Conservation (phyloP, 1,140 invertebrate genomes). For the Nasonia vitripennis region DNA sequence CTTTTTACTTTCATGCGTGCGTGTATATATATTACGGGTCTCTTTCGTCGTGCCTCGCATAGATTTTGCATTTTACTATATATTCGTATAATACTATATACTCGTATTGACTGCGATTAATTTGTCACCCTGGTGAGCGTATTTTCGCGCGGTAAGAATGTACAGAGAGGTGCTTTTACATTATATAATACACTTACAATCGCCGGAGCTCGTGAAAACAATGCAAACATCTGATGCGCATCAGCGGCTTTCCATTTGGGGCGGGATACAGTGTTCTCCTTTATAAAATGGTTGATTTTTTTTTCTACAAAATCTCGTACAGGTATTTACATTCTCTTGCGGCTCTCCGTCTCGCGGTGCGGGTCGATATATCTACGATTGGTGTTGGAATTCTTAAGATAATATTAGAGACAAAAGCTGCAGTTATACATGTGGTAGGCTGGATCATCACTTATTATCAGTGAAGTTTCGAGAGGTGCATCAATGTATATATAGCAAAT, state of each 20-base stretch:
- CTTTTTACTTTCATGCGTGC: background rate
- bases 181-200: background rate
- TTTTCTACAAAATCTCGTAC: conserved; percentile 31
- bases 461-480: too few relatives aligned
- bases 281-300: conserved; percentile 14
- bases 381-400: too few relatives aligned
- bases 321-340: conserved; percentile 8
- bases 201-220: background rate
- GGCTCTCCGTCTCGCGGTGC: background rate
- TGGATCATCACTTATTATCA: too few relatives aligned
- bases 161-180: background rate
- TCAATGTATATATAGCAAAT: background rate
- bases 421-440: too few relatives aligned
- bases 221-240: background rate
- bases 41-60: background rate
- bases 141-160: background rate
- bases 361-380: too few relatives aligned
- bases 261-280: background rate
- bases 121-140: conserved; percentile 5
- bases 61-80: background rate
- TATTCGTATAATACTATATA: background rate
- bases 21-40: too few relatives aligned
- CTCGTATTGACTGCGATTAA: conserved; percentile 5
- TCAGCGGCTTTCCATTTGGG: background rate
- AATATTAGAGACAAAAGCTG: too few relatives aligned